Conservation (phyloP, 2,797 vertebrate genomes). For the Cynopterus sphinx region DNA sequence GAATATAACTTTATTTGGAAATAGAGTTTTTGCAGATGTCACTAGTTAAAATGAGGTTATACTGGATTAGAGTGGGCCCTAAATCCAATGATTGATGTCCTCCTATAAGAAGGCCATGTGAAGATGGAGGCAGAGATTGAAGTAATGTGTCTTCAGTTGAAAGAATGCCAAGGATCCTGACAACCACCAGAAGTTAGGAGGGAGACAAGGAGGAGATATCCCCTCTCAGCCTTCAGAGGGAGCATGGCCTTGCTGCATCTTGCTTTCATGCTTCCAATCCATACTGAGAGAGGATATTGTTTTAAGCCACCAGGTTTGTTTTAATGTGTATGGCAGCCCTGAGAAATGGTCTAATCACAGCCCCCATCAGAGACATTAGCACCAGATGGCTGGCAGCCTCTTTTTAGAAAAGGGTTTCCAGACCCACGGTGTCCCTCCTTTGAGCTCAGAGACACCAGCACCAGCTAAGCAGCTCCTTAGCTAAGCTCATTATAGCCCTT, state of each 20-base stretch:
- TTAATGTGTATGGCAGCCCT: background rate
- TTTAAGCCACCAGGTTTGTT: background rate
- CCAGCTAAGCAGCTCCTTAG: background rate
- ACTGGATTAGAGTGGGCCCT: background rate
- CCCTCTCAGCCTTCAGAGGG: background rate
- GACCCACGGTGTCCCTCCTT: background rate
- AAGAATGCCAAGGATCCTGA: background rate
- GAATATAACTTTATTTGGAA: background rate
- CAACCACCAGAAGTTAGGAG: background rate
- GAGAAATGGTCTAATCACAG: background rate
- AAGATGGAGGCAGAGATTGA: background rate
- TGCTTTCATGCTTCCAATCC: background rate
- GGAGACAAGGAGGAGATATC: background rate
- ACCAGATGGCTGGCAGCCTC: background rate
- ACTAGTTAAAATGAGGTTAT: background rate
- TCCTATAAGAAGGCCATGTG: background rate
- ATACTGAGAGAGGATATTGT: background rate
- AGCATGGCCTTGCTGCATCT: background rate
- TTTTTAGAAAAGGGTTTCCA: background rate
- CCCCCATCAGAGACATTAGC: background rate
- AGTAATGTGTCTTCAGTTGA: background rate
- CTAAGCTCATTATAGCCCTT: background rate
- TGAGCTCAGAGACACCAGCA: background rate
- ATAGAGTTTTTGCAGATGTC: background rate
- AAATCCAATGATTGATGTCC: background rate